Evolutionary conservation across 1,140 invertebrate species (phyloP), one percentile per base, ranked within the genome.

Genomic region (Ylistrum balloti): DNA sequence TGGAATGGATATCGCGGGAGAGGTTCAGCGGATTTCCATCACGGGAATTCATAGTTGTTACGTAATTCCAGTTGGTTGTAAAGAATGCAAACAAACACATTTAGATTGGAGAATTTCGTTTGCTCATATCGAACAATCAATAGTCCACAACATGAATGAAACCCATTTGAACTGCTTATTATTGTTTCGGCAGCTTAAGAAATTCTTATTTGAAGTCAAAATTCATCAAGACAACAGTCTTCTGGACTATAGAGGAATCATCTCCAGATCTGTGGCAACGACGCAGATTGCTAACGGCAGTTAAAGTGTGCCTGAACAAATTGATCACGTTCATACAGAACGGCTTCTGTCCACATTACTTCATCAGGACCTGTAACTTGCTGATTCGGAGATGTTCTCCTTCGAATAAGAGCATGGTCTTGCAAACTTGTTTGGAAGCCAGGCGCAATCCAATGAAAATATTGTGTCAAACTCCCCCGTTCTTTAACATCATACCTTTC

Each of bases 211-310:
- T n/a, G 56, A 74, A 28, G 20, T 38, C 32, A 86, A 86, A 38
- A 33, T 86, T 86, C 86, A 86, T 86, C 33, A 86, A 86, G 33
- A 86, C 86, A 32, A 34, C 86, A 3, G 15, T 86, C 5, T 86
- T 86, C 34, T 86, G 86, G 86, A 38, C 86, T 34, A 38, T 86
- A 5, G 86, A 86, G 33, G 86, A 86, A 38, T 33, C 86, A 34
- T n/a, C 86, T 28, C 33, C 86, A 34, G 32, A 86, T 7, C 34
- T 86, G 17, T 86, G 86, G 86, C 20, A 22, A 33, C 33, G 33
- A n/a, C 56, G 28, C 22, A 74, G 28, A 74, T n/a, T 74, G n/a
- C 22, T 28, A 17, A n/a, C n/a, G 11, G 56, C 56, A 28, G 56
- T 74, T 74, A 74, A 74, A 28, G 22, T n/a, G 22, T 74, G 56